Percentiles rank a stretch among this genome's conserved stretches.
phyloP scores from a whole-genome alignment of 1,140 invertebrate species.

The Anastrepha ludens region DNA sequence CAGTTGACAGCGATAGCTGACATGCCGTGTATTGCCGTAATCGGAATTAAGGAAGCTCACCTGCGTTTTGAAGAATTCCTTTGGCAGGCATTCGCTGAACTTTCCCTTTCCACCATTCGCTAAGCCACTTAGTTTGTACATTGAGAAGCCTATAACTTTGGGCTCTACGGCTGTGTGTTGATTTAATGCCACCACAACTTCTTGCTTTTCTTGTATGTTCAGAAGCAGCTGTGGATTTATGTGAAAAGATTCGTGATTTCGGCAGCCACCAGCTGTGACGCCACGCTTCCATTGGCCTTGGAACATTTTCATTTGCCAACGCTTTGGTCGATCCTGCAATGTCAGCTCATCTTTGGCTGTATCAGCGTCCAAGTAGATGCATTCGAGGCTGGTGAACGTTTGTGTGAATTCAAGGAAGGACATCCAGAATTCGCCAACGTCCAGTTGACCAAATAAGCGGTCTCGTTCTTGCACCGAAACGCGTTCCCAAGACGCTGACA shows the following conservation, averaged over 20 bases:
- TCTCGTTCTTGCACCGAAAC: conserved; percentile 83
- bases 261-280: conserved; percentile 92
- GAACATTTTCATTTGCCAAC: conserved; percentile 89
- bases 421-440: conserved; percentile 92
- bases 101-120: conserved; percentile 69
- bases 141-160: conserved; percentile 94
- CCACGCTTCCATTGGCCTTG: conserved; percentile 92
- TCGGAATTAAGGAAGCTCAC: conserved; percentile 92
- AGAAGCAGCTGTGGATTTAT: conserved; percentile 93
- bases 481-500: conserved; percentile 85
- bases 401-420: conserved; percentile 89
- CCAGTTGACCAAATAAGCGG: conserved; percentile 80
- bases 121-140: conserved; percentile 80
- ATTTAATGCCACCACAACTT: conserved; percentile 90
- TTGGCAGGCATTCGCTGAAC: conserved; percentile 78
- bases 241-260: conserved; percentile 94
- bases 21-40: conserved; percentile 93
- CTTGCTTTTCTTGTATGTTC: conserved; percentile 87
- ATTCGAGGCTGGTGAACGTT: conserved; percentile 88
- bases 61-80: conserved; percentile 90
- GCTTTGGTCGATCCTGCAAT: conserved; percentile 83
- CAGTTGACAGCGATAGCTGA: conserved; percentile 86
- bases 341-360: conserved; percentile 89
- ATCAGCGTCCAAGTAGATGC: conserved; percentile 91
- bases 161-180: conserved; percentile 94